Evolutionary conservation across 2,888 invertebrate genomes (phyloP).

Genomic region (Eucera pruinosa): DNA sequence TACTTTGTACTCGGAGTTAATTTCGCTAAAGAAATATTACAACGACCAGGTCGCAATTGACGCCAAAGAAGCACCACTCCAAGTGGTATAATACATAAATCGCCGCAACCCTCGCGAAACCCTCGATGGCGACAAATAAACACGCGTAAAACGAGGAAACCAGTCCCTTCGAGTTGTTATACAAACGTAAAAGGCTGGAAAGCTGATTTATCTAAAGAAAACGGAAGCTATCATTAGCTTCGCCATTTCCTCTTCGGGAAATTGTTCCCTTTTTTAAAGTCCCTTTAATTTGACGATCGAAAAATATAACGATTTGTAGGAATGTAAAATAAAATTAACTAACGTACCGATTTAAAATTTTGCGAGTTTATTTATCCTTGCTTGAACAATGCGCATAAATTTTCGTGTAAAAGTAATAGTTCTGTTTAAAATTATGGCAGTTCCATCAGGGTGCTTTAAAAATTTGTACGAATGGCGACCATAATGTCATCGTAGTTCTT

Average conservation of each 20-base stretch:
- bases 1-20: no score
- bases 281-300: not conserved
- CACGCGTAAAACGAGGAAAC: constrained; percentile 65
- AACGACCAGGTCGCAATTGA: not conserved
- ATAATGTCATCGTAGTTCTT: no score
- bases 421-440: no score
- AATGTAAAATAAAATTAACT: no score
- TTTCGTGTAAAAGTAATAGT: no score
- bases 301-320: no score
- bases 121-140: constrained; percentile 73
- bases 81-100: constrained; percentile 54
- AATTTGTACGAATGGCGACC: no score
- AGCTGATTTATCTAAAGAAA: constrained; percentile 40
- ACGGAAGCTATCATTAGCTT: constrained; percentile 35
- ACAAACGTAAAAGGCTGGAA: constrained; percentile 14
- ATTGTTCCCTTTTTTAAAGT: not conserved
- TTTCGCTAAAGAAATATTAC: no score
- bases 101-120: constrained; percentile 55
- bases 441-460: no score
- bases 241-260: constrained; percentile 6
- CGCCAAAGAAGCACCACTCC: constrained; percentile 16
- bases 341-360: no score
- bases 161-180: constrained; percentile 37
- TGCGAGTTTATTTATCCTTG: no score
- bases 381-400: no score